These are phyloP conservation scores for Catocala nupta DNA, from an alignment of 2,888 invertebrate species.

Conservation along the genomic window DNA sequence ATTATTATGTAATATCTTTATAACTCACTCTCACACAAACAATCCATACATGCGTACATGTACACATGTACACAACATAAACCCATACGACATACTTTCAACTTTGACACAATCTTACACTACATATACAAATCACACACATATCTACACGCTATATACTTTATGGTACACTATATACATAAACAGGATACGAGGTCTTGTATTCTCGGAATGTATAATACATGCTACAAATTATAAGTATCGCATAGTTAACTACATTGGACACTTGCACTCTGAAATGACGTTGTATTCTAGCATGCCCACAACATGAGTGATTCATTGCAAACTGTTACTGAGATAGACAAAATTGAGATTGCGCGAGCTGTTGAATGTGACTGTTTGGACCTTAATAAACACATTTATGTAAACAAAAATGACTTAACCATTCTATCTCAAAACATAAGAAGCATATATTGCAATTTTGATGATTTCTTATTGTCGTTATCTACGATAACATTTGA, in stretches of 20 bases:
- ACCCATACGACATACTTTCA: background rate
- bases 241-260: too few relatives aligned
- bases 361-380: background rate
- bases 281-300: too few relatives aligned
- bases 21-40: background rate
- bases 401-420: background rate
- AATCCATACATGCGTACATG: background rate
- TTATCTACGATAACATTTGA: too few relatives aligned
- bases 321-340: background rate
- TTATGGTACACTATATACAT: too few relatives aligned
- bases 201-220: too few relatives aligned
- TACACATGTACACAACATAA: background rate
- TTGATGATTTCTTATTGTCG: background rate
- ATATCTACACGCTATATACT: background rate
- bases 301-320: background rate
- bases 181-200: too few relatives aligned
- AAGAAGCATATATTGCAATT: background rate
- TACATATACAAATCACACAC: background rate
- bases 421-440: conserved; percentile 3
- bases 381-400: background rate
- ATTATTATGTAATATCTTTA: background rate
- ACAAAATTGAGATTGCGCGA: conserved; percentile 1
- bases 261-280: too few relatives aligned
- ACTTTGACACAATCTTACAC: background rate
- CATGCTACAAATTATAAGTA: too few relatives aligned